Percentiles rank a stretch among this genome's conserved stretches.
Conservation (phyloP, 2,888 invertebrate genomes). For the Lordiphosa fenestrarum region DNA sequence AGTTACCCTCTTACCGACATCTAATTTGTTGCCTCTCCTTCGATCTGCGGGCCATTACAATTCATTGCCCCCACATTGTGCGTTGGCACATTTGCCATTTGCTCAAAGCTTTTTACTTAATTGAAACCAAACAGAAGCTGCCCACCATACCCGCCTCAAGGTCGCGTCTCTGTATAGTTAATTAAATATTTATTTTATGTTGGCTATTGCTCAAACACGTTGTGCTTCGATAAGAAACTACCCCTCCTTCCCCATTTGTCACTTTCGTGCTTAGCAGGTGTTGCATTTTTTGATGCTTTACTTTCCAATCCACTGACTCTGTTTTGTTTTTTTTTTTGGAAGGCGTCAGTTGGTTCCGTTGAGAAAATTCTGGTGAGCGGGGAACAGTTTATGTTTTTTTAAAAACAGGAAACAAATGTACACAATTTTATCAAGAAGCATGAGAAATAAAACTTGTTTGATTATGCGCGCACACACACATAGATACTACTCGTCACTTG, state of each 20-base stretch:
- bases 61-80: slow-evolving; percentile 7
- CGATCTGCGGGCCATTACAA: slow-evolving; percentile 7
- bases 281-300: slow-evolving; percentile 23
- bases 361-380: slow-evolving; percentile 3
- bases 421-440: not conserved
- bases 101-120: slow-evolving; percentile 24
- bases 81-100: slow-evolving; percentile 4
- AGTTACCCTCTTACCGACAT: slow-evolving; percentile 22
- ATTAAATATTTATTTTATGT: slow-evolving; percentile 38
- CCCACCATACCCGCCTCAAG: slow-evolving; percentile 14
- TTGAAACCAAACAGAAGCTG: slow-evolving; percentile 18
- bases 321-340: slow-evolving; percentile 12
- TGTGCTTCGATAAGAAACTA: slow-evolving; percentile 32
- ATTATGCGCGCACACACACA: too few species aligned
- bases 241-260: slow-evolving; percentile 13
- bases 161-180: slow-evolving; percentile 38
- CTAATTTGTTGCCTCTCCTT: slow-evolving; percentile 10
- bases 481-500: too few species aligned
- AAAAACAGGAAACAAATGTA: slow-evolving; percentile 39
- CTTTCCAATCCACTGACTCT: slow-evolving; percentile 56
- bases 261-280: slow-evolving; percentile 58
- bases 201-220: slow-evolving; percentile 46
- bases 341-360: slow-evolving; percentile 24
- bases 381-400: slow-evolving; percentile 1
- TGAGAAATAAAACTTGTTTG: not conserved